Conservation (phyloP, 2,888 invertebrate genomes). For the Rhagophthalmus giganteus region DNA sequence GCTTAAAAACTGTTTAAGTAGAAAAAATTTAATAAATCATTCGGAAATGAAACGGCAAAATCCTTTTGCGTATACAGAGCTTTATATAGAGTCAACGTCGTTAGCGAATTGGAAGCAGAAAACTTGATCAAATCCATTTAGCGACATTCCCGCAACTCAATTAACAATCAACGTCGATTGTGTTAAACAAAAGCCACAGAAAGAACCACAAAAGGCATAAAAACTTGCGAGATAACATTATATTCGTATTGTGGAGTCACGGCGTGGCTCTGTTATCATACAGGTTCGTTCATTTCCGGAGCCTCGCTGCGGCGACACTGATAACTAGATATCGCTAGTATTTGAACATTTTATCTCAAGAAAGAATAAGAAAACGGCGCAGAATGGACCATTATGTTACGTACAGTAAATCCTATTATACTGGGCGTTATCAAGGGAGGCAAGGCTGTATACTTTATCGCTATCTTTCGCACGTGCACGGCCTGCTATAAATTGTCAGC, state of each 20-base stretch:
- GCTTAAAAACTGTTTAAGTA: not conserved
- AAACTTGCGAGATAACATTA: conserved; percentile 53
- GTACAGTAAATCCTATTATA: conserved; percentile 59
- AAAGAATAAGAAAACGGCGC: conserved; percentile 58
- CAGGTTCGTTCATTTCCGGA: conserved; percentile 58
- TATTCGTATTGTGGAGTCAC: conserved; percentile 49
- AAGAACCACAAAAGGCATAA: conserved; percentile 53
- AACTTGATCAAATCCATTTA: conserved; percentile 48
- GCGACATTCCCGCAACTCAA: conserved; percentile 51
- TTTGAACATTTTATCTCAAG: conserved; percentile 57
- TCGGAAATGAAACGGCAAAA: not conserved
- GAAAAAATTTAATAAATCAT: not conserved
- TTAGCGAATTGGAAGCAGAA: conserved; percentile 35
- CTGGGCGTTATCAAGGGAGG: conserved; percentile 55
- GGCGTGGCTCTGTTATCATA: conserved; percentile 52
- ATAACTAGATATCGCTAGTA: conserved; percentile 57
- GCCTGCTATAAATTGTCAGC: conserved; percentile 50
- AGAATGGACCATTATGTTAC: conserved; percentile 59
- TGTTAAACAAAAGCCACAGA: conserved; percentile 48
- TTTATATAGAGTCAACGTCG: conserved; percentile 24
- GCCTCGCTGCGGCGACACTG: conserved; percentile 55
- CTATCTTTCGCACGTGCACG: conserved; percentile 55
- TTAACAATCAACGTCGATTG: conserved; percentile 54
- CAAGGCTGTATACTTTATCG: conserved; percentile 54
- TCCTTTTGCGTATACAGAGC: not conserved